These are phyloP conservation scores for Beroe forskalii DNA, from an alignment of 37 sponge, comb jelly and placozoan genomes.

Conservation along the genomic window DNA sequence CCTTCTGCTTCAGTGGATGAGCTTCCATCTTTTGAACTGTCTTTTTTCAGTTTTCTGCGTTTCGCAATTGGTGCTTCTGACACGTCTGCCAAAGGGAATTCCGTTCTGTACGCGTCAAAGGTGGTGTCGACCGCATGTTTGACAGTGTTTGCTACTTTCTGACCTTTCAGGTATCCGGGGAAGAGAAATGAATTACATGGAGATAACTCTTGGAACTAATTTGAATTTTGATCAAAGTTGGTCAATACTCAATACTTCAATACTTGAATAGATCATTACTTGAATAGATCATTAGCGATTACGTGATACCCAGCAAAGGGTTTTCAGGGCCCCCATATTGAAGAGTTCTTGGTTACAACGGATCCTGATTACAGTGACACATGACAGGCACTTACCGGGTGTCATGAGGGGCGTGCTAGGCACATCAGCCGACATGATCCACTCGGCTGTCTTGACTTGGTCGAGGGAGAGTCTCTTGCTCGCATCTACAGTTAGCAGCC, in stretches of 20 bases:
- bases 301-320: no score
- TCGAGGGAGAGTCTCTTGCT: conserved; percentile 72
- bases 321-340: no score
- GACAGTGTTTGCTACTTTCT: not conserved
- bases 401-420: conserved; percentile 80
- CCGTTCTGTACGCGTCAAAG: conserved; percentile 82
- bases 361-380: no score
- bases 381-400: conserved; percentile 58
- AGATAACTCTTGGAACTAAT: no score
- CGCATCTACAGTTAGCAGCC: conserved; percentile 83
- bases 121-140: conserved; percentile 81
- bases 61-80: conserved; percentile 84
- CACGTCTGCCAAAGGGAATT: conserved; percentile 81
- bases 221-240: no score
- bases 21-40: conserved; percentile 64
- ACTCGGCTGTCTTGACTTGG: conserved; percentile 70
- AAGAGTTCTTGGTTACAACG: no score
- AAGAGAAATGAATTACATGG: not conserved
- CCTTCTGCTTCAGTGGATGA: not conserved
- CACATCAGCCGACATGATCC: conserved; percentile 74
- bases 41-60: conserved; percentile 72
- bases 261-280: no score
- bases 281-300: no score
- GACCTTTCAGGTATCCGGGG: not conserved
- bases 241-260: no score